Conservation (phyloP, 2,888 invertebrate genomes). For the Vandiemenella viatica region DNA sequence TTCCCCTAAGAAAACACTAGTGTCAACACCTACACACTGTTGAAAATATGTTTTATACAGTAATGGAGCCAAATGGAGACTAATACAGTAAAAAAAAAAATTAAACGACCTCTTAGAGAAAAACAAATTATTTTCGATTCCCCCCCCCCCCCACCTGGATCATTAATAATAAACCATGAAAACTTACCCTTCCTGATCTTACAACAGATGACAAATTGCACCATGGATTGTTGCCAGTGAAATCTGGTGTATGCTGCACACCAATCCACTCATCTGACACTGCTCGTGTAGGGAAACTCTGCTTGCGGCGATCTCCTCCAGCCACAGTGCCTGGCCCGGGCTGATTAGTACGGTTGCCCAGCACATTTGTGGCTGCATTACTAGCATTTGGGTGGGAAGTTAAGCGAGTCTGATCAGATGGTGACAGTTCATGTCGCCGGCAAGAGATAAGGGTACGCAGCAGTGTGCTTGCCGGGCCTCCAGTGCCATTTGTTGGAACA, state of each 20-base stretch:
- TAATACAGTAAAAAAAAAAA: too few species aligned
- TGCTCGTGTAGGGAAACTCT: conserved; percentile 46
- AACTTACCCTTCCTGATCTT: conserved; percentile 24
- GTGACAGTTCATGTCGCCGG: conserved; percentile 53
- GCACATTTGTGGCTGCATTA: conserved; percentile 16
- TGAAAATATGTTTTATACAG: too few species aligned
- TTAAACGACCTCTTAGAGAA: too few species aligned
- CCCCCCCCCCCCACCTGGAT: too few species aligned
- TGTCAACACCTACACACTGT: too few species aligned
- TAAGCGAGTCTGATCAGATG: conserved; percentile 3
- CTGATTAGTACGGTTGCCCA: conserved; percentile 28
- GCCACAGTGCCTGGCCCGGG: conserved; percentile 12
- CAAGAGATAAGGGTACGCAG: conserved; percentile 61
- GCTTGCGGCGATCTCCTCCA: conserved; percentile 50
- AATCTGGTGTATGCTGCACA: conserved; percentile 16
- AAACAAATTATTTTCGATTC: too few species aligned
- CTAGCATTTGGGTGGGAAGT: not conserved
- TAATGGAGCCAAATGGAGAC: too few species aligned
- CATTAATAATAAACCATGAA: too few species aligned
- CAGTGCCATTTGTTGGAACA: conserved; percentile 17
- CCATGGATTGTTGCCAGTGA: conserved; percentile 30
- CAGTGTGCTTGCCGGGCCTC: conserved; percentile 59
- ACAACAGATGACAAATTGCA: conserved; percentile 28
- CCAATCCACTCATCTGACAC: not conserved
- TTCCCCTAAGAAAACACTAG: too few species aligned